Conservation (phyloP, 2,113 vertebrate genomes). For the Poecile atricapillus region DNA sequence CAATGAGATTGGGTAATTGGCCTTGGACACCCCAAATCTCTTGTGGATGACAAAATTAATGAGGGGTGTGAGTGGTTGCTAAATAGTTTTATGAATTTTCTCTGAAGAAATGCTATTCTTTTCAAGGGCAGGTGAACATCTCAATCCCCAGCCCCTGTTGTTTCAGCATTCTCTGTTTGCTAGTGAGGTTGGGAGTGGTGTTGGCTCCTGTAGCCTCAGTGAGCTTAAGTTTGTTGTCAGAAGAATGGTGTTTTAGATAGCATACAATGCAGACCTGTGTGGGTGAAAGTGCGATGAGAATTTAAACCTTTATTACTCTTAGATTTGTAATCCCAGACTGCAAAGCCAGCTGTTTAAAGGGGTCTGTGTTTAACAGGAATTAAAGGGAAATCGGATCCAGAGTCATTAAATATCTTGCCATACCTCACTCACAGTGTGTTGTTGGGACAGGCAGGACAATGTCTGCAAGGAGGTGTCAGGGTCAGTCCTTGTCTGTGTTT, state of each 20-base stretch:
- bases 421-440: neutral
- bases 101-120: neutral
- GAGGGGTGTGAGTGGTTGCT: neutral
- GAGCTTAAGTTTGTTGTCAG: accelerated
- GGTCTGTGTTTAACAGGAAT: neutral
- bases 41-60: neutral
- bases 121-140: neutral
- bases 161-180: neutral
- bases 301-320: neutral
- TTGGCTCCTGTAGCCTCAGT: accelerated
- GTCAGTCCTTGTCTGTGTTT: neutral
- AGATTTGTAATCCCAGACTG: neutral
- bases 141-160: neutral
- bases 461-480: neutral
- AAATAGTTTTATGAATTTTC: neutral
- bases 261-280: neutral
- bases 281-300: neutral
- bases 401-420: neutral
- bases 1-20: neutral
- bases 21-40: neutral
- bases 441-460: neutral
- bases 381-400: neutral
- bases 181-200: neutral
- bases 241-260: neutral
- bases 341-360: neutral